Evolutionary conservation across 2,888 invertebrate genomes (phyloP).

Genomic region (Tribolium freemani): DNA sequence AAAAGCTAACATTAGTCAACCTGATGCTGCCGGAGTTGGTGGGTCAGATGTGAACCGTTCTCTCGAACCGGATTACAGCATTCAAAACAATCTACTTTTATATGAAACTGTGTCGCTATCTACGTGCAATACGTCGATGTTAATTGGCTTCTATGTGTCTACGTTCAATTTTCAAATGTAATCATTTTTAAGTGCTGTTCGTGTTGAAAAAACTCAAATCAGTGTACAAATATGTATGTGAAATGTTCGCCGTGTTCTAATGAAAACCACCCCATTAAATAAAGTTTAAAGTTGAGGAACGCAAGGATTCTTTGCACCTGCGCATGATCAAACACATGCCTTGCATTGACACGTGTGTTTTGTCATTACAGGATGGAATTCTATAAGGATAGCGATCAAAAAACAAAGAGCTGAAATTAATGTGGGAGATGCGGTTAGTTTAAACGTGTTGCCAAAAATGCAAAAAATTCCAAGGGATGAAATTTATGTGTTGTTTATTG

Average conservation of each 20-base stretch:
- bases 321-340: constrained; percentile 12
- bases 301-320: constrained; percentile 30
- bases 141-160: constrained; percentile 16
- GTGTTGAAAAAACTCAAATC: neutral
- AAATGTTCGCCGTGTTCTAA: neutral
- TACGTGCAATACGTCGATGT: constrained; percentile 12
- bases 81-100: constrained; percentile 6
- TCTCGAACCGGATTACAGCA: neutral
- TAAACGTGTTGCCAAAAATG: constrained; percentile 22
- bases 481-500: constrained; percentile 34
- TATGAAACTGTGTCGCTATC: constrained; percentile 12
- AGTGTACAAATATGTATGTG: neutral
- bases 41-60: neutral
- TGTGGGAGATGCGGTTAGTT: constrained; percentile 1
- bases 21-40: constrained; percentile 44
- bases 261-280: constrained; percentile 7
- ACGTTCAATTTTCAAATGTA: neutral
- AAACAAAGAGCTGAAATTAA: neutral
- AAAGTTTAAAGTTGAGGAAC: constrained; percentile 1
- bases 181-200: neutral
- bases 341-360: constrained; percentile 18
- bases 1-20: constrained; percentile 47
- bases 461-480: constrained; percentile 18
- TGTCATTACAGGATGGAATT: neutral
- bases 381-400: neutral